Evolutionary conservation across 64 coral and sea anemone genomes (phyloP), one percentile per base, ranked within the genome.

Genomic region (Orbicella faveolata): DNA sequence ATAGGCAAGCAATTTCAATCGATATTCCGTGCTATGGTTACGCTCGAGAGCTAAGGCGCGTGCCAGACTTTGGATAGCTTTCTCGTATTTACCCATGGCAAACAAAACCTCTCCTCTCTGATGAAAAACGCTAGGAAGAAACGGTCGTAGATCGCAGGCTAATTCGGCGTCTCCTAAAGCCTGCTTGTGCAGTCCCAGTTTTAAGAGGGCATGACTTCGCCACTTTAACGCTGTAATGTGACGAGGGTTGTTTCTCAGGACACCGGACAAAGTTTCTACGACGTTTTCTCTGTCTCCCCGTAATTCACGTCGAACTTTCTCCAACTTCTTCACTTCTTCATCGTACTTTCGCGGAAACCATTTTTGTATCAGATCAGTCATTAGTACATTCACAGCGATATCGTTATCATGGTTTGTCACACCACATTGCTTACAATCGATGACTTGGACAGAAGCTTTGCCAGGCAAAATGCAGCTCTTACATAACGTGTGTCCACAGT

Each of bases 401-500:
- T 23, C 77, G 53, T 82, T 70, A 53, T 6, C 75, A 55, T 67
- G 57, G 48, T 79, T 69, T 63, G 13, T 65, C 55, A 51, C 48
- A 21, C 73, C 77, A 83, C 95, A 96, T 12, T 63, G 65, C 44
- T 63, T 83, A 81, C 95, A 96, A 21, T 78, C 34, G 36, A 37
- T 21, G 25, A 26, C 21, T 70, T 23, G 1, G 2, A n/a, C 4
- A 70, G 67, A 70, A 23, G 25, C n/a, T 70, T 72, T 52, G 65
- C 4, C 82, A 4, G 61, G 39, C 36, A 68, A 61, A 79, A 98
- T 88, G 39, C 95, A 98, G 0, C 73, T 76, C 79, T 85, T 91
- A 17, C 96, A 98, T 73, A 95, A 98, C 61, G 96, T 95, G 77
- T 98, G 96, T 79, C 96, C 96, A 93, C 96, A 98, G 61, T 34